phyloP scores from a whole-genome alignment of 2,888 invertebrate species.

The Acronicta leporina region DNA sequence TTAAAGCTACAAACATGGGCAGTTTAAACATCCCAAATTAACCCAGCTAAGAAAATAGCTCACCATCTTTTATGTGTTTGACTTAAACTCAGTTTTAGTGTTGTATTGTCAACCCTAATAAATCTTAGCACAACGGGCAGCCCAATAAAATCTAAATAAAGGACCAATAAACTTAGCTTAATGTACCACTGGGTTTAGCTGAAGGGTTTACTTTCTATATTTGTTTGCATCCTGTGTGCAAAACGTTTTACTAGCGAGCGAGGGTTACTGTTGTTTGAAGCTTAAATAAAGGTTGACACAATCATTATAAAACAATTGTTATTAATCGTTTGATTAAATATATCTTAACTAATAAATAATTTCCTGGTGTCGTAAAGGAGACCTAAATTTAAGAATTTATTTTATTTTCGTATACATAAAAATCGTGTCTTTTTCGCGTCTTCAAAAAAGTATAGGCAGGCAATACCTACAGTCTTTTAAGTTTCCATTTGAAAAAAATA shows the following conservation, averaged over 20 bases:
- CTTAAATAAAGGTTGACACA: neutral
- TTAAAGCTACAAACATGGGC: neutral
- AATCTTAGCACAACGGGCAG: conserved; percentile 16
- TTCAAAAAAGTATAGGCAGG: too few relatives aligned
- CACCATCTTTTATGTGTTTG: conserved; percentile 12
- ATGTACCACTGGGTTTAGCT: conserved; percentile 22
- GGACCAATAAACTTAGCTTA: conserved; percentile 33
- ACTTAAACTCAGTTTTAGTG: conserved; percentile 23
- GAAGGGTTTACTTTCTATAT: conserved; percentile 15
- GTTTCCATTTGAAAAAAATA: too few relatives aligned
- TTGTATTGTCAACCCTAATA: conserved; percentile 30
- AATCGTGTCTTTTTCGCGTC: too few relatives aligned
- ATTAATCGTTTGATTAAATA: neutral
- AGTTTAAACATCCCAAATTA: conserved; percentile 3
- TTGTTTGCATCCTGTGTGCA: conserved; percentile 2
- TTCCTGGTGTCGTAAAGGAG: too few relatives aligned
- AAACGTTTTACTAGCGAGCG: conserved; percentile 7
- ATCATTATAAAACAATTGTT: too few relatives aligned
- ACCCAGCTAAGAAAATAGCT: conserved; percentile 5
- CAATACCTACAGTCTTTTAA: too few relatives aligned
- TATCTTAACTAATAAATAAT: too few relatives aligned
- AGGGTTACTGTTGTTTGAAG: conserved; percentile 2
- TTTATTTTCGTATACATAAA: too few relatives aligned
- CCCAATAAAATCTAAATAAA: conserved; percentile 53
- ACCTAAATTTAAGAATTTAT: too few relatives aligned